A percentile compares a stretch with the other conserved stretches of the same genome.
Conservation (phyloP, 2,797 vertebrate species). For the Gallinago solitaria region DNA sequence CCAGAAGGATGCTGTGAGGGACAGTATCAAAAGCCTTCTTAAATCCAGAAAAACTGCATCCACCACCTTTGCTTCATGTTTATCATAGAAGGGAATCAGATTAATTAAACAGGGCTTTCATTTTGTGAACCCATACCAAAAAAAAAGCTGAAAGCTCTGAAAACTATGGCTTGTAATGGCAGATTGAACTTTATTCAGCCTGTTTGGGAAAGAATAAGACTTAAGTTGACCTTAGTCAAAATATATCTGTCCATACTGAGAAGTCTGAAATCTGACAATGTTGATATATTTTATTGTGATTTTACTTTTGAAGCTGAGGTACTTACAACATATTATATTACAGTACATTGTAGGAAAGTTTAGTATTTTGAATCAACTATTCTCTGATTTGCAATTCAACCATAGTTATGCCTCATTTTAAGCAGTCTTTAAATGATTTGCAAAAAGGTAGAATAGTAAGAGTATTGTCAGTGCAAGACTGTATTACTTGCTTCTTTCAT, state of each 20-base stretch:
- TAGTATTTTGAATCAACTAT: background rate
- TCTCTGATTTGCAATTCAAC: background rate
- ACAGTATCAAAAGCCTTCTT: background rate
- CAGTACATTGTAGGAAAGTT: background rate
- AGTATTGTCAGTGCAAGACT: background rate
- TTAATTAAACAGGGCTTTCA: background rate
- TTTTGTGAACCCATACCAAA: background rate
- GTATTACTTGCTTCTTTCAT: background rate
- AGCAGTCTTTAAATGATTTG: background rate
- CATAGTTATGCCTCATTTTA: background rate
- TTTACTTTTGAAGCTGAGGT: background rate
- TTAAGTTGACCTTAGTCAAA: background rate
- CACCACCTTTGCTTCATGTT: background rate
- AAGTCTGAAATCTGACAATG: background rate
- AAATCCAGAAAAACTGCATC: background rate
- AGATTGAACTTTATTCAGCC: background rate
- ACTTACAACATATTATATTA: background rate
- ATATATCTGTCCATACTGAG: background rate
- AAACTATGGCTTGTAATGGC: background rate
- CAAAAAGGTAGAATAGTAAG: background rate
- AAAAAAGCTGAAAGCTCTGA: background rate
- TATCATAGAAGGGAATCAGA: background rate
- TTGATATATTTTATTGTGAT: background rate
- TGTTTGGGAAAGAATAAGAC: background rate
- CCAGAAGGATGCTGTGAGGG: too few relatives aligned